Evolutionary conservation across 1,140 invertebrate genomes (phyloP).

Genomic region (Brachystomella parvula): DNA sequence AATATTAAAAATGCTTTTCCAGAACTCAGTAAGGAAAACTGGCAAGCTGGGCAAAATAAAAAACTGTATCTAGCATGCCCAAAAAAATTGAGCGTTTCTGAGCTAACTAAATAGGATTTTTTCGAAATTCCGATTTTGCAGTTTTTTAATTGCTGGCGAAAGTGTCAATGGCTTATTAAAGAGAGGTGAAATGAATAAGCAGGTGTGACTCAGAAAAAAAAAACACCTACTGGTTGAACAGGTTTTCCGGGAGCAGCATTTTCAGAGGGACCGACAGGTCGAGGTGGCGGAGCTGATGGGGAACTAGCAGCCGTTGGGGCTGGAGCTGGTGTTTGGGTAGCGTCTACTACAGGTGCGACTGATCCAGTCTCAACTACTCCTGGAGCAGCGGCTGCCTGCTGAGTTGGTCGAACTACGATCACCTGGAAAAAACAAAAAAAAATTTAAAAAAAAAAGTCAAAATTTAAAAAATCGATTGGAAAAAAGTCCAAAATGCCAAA

Average conservation of each 20-base stretch:
- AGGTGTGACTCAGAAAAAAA: too few relatives aligned
- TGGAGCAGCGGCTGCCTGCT: background rate
- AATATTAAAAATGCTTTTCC: too few relatives aligned
- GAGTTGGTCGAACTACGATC: background rate
- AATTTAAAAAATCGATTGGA: background rate
- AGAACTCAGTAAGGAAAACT: too few relatives aligned
- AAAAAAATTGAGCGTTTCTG: too few relatives aligned
- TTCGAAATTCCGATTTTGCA: too few relatives aligned
- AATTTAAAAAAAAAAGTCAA: background rate
- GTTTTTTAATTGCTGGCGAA: too few relatives aligned
- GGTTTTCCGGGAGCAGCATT: constrained; percentile 1
- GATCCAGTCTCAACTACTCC: constrained; percentile 27
- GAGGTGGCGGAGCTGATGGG: constrained; percentile 1
- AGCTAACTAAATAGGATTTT: too few relatives aligned
- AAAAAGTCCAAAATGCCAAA: background rate
- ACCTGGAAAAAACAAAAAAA: background rate
- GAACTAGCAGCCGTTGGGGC: constrained; percentile 4
- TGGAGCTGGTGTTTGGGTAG: constrained; percentile 6
- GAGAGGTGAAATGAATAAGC: too few relatives aligned
- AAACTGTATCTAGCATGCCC: too few relatives aligned
- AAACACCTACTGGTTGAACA: constrained; percentile 15
- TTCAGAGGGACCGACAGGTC: constrained; percentile 11
- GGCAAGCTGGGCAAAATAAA: too few relatives aligned
- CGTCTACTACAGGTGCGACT: constrained; percentile 20
- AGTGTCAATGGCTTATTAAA: too few relatives aligned